Conservation (phyloP, 2,797 vertebrate species). For the Phalloptychus januarius region DNA sequence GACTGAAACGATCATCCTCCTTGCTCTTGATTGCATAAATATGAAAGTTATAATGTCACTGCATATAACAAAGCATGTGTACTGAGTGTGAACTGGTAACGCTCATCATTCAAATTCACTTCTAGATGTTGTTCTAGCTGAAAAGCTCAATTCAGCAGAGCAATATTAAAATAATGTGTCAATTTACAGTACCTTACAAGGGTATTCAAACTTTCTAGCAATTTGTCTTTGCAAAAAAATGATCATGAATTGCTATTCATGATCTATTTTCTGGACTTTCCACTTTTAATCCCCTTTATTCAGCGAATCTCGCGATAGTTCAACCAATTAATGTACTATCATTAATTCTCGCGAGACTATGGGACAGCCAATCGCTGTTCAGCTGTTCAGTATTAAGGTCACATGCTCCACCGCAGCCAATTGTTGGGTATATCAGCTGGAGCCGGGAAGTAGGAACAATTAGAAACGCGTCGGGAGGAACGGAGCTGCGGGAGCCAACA, state of each 20-base stretch:
- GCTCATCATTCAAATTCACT: neutral
- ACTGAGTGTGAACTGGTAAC: neutral
- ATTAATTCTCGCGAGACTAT: too few relatives aligned
- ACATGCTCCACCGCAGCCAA: too few relatives aligned
- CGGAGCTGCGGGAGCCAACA: too few relatives aligned
- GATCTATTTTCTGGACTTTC: too few relatives aligned
- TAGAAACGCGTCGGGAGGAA: too few relatives aligned
- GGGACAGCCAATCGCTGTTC: too few relatives aligned
- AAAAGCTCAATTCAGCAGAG: neutral
- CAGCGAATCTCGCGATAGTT: too few relatives aligned
- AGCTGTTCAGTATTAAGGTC: too few relatives aligned
- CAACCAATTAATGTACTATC: too few relatives aligned
- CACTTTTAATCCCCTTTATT: too few relatives aligned
- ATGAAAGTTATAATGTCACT: neutral
- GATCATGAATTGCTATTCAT: neutral
- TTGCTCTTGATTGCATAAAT: neutral
- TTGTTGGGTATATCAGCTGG: too few relatives aligned
- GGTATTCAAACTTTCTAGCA: neutral
- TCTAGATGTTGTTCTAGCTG: neutral
- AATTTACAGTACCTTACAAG: neutral
- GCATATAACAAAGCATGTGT: neutral
- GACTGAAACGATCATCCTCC: neutral
- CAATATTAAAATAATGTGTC: neutral
- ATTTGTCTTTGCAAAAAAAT: neutral
- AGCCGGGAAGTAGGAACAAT: too few relatives aligned